Conservation (phyloP, 2,888 invertebrate genomes). For the Gastrophysa polygoni region DNA sequence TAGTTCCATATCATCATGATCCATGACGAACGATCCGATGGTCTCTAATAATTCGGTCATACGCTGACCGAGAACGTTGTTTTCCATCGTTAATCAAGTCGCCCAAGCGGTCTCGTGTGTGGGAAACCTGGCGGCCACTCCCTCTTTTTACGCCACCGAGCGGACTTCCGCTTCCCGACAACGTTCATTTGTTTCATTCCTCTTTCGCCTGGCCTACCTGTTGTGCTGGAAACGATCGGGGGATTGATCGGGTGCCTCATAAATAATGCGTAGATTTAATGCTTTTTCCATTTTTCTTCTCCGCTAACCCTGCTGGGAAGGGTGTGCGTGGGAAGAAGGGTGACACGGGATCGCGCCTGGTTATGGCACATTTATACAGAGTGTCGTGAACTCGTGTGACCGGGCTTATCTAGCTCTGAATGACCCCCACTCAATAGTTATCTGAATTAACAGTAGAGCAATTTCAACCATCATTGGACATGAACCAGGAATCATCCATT, state of each 20-base stretch:
- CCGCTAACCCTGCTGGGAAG: neutral
- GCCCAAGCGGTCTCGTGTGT: slow-evolving; percentile 4
- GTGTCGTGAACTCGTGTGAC: no score
- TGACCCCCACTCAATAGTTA: no score
- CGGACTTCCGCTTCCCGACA: slow-evolving; percentile 28
- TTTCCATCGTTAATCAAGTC: neutral
- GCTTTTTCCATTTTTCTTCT: neutral
- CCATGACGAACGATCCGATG: no score
- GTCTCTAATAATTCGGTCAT: neutral
- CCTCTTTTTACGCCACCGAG: slow-evolving; percentile 21
- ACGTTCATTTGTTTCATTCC: neutral
- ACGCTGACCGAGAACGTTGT: neutral
- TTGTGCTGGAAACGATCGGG: slow-evolving; percentile 3
- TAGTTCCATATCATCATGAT: no score
- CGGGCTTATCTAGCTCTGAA: no score
- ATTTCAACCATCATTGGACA: no score
- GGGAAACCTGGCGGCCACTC: slow-evolving; percentile 22
- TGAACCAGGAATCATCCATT: no score
- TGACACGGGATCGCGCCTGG: no score
- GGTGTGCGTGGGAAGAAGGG: slow-evolving; percentile 8
- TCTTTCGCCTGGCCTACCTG: neutral
- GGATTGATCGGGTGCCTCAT: slow-evolving; percentile 9
- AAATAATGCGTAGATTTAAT: slow-evolving; percentile 14
- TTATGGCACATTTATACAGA: no score
- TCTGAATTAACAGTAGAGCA: no score